Percentiles rank a stretch among this genome's conserved stretches.
phyloP scores from a whole-genome alignment of 2,888 invertebrate genomes.

The Lasioglossum morio region DNA sequence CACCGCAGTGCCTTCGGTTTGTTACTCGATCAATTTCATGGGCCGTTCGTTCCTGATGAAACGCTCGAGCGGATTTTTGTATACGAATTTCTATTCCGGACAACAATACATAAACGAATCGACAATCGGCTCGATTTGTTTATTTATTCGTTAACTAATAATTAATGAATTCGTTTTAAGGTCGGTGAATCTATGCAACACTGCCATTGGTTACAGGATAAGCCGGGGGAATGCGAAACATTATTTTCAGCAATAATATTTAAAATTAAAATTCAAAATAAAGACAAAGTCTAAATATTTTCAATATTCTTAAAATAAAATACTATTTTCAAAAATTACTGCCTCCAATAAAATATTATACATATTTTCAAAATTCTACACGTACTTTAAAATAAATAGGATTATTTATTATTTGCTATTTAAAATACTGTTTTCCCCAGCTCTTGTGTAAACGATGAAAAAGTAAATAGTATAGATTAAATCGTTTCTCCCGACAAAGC shows the following conservation, averaged over 20 bases:
- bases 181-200: background rate
- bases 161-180: slow-evolving; percentile 14
- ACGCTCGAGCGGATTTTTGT: background rate
- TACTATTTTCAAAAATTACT: too few relatives aligned
- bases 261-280: too few relatives aligned
- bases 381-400: too few relatives aligned
- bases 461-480: background rate
- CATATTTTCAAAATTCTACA: too few relatives aligned
- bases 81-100: background rate
- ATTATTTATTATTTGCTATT: too few relatives aligned
- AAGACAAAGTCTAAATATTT: too few relatives aligned
- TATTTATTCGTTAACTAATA: slow-evolving; percentile 29
- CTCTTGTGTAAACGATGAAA: background rate
- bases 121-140: slow-evolving; percentile 23
- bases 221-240: too few relatives aligned
- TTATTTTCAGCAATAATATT: too few relatives aligned
- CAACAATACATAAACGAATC: slow-evolving; percentile 41
- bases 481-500: background rate
- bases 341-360: too few relatives aligned
- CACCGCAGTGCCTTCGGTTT: slow-evolving; percentile 43
- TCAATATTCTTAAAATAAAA: too few relatives aligned
- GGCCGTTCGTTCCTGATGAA: background rate
- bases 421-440: too few relatives aligned
- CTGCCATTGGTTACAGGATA: background rate
- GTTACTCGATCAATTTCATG: background rate